Evolutionary conservation across 2,797 vertebrate species (phyloP), one percentile per base, ranked within the genome.

Genomic region (Odontamblyopus lacepedii): DNA sequence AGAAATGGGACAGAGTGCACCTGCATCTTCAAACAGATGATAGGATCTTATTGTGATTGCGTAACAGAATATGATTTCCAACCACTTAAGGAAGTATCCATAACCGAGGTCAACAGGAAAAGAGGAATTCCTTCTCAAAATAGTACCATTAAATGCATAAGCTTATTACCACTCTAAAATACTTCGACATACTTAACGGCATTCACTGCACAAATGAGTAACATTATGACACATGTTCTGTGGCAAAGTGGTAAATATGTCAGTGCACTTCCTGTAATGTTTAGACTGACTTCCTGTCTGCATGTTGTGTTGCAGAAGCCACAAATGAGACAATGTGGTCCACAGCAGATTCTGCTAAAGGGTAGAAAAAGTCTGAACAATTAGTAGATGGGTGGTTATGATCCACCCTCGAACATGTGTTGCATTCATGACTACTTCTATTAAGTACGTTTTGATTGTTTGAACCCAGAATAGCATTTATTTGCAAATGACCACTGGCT

Each of bases 211-310:
- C 8, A 65, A 18, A 18, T 13, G 44, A 69, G 62, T 74, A 16
- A 62, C 26, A 84, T 78, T 80, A 74, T 91, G 87, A 87, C 27
- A 76, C 53, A 75, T 64, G 65, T 79, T 60, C 74, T 77, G 74
- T 77, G 70, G 76, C 67, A 83, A 74, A 78, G 38, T 67, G 84
- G 27, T 83, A 69, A 71, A 77, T 71, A 77, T 82, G 72, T 85
- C 76, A 78, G 70, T 83, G 78, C 81, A 80, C 88, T 92, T 92
- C 90, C 90, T 94, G 93, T 85, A 63, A 80, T 75, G 84, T 83
- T 92, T 83, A 82, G 88, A 85, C 81, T 77, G 68, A 93, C 87
- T 91, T 95, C 93, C 93, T 94, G 92, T 73, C 68, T 74, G 90
- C 84, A 53, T 12, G 82, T 82, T 78, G 62, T 88, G 74, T 73